These are phyloP conservation scores for Acestrorhynchus altus DNA, from an alignment of 2,797 vertebrate genomes.

Conservation along the genomic window DNA sequence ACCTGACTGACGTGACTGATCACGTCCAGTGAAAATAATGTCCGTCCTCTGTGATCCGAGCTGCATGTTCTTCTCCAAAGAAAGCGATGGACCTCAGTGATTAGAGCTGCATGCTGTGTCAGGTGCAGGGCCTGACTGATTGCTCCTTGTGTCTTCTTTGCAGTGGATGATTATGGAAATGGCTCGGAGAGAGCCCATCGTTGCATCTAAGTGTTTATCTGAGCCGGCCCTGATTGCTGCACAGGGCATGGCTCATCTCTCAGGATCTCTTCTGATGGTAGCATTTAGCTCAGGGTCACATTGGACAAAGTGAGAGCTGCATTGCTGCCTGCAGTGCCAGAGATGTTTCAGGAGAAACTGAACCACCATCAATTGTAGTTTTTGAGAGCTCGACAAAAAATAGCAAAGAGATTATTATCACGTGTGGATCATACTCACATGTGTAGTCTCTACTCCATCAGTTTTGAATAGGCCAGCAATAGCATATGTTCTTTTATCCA, in stretches of 20 bases:
- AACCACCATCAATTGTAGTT: not conserved
- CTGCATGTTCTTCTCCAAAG: not conserved
- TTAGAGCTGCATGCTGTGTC: conserved; percentile 63
- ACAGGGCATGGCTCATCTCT: conserved; percentile 24
- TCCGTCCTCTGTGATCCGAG: not conserved
- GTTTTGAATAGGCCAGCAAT: not conserved
- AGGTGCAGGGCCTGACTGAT: conserved; percentile 71
- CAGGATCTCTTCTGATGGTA: conserved; percentile 20
- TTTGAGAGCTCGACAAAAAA: not conserved
- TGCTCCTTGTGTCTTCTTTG: conserved; percentile 74
- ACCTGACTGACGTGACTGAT: conserved; percentile 8
- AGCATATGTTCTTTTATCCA: not conserved
- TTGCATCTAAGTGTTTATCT: conserved; percentile 61
- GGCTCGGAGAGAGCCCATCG: conserved; percentile 60
- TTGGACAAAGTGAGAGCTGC: not conserved
- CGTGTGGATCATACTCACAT: not conserved
- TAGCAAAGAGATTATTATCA: not conserved
- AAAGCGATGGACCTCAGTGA: conserved; percentile 2
- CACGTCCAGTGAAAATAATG: not conserved
- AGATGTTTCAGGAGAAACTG: not conserved
- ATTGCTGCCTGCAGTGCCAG: conserved; percentile 1
- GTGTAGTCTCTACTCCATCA: not conserved
- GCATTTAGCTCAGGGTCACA: conserved; percentile 31
- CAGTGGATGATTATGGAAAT: conserved; percentile 75
- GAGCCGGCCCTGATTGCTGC: conserved; percentile 45